These are phyloP conservation scores for Pterocles gutturalis DNA, from an alignment of 2,113 vertebrate genomes.

Conservation along the genomic window DNA sequence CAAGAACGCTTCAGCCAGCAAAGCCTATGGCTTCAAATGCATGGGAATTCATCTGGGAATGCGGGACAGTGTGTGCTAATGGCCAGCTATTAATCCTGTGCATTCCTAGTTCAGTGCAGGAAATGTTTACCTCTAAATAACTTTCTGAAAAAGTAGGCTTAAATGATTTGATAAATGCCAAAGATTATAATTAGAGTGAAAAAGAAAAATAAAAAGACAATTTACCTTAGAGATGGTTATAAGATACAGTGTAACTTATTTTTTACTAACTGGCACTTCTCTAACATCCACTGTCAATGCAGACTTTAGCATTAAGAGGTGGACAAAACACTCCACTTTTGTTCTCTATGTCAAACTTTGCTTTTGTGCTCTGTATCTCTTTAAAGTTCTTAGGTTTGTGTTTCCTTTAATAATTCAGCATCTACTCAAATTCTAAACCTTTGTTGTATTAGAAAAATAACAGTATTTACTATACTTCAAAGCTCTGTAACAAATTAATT, in stretches of 20 bases:
- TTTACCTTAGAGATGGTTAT: neutral
- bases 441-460: neutral
- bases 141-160: neutral
- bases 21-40: neutral
- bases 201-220: neutral
- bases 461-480: neutral
- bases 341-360: neutral
- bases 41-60: neutral
- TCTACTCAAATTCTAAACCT: neutral
- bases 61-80: neutral
- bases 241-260: neutral
- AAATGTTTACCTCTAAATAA: neutral
- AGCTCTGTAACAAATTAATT: neutral
- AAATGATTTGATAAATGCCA: neutral
- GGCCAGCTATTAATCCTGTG: neutral
- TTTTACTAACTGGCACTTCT: neutral
- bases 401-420: neutral
- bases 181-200: neutral
- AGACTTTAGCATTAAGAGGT: neutral
- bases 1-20: neutral
- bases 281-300: neutral
- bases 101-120: neutral
- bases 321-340: neutral
- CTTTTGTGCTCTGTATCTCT: neutral
- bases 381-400: neutral